Evolutionary conservation across 2,888 invertebrate species (phyloP).

Genomic region (Xestia rhomboidea): DNA sequence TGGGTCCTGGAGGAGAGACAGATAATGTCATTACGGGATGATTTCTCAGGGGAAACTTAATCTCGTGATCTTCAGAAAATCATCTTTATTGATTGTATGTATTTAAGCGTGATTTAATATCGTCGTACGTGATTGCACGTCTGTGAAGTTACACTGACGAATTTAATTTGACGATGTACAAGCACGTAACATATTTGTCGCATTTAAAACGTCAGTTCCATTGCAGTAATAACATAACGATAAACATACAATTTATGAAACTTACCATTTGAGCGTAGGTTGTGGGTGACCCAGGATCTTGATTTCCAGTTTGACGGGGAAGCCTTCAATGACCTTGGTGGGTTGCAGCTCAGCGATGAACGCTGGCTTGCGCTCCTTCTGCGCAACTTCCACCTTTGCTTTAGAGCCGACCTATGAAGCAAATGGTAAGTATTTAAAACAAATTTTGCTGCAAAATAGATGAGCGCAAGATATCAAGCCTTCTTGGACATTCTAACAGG

Average conservation of each 20-base stretch:
- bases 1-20: constrained; percentile 87
- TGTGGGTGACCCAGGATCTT: constrained; percentile 95
- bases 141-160: not conserved
- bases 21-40: not conserved
- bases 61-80: not conserved
- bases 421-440: too few species aligned
- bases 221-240: not conserved
- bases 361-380: constrained; percentile 94
- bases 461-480: not conserved
- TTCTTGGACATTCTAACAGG: not conserved
- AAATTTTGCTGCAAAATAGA: not conserved
- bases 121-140: not conserved
- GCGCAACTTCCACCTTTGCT: constrained; percentile 90
- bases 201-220: not conserved
- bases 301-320: constrained; percentile 94
- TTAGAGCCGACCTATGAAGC: constrained; percentile 88
- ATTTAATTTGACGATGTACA: not conserved
- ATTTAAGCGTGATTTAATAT: not conserved
- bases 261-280: constrained; percentile 94
- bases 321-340: constrained; percentile 95
- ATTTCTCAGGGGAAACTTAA: not conserved
- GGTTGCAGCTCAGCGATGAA: constrained; percentile 94
- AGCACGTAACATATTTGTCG: not conserved
- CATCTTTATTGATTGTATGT: not conserved
- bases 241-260: not conserved